Evolutionary conservation across 2,113 vertebrate genomes (phyloP).

Genomic region (Siniperca knerii): DNA sequence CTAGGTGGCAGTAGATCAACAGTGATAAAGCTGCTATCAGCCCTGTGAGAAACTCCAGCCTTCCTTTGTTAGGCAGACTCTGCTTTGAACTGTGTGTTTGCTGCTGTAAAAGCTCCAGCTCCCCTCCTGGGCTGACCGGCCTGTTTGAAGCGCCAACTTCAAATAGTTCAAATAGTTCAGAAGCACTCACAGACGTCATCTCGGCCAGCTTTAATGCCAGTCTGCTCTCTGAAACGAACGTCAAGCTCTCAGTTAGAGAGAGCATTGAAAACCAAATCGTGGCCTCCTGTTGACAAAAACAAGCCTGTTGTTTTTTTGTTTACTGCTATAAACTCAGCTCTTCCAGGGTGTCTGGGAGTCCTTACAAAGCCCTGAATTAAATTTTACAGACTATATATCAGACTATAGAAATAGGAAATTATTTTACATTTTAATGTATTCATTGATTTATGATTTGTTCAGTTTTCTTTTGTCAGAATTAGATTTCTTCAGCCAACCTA

Average conservation of each 20-base stretch:
- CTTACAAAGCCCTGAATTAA: not conserved
- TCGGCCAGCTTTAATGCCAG: not conserved
- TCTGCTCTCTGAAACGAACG: not conserved
- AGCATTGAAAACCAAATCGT: not conserved
- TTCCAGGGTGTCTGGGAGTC: not conserved
- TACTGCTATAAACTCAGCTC: not conserved
- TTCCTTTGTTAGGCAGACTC: slow-evolving; percentile 15
- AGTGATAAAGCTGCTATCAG: not conserved
- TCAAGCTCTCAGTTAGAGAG: slow-evolving; percentile 5
- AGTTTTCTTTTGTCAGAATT: not conserved
- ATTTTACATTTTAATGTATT: not conserved
- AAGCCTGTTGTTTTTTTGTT: slow-evolving; percentile 2
- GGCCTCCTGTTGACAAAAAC: slow-evolving; percentile 2
- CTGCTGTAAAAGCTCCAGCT: slow-evolving; percentile 11
- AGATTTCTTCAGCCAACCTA: not conserved
- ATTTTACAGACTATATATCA: not conserved
- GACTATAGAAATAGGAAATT: not conserved
- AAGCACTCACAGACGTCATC: not conserved
- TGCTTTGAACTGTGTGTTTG: slow-evolving; percentile 34
- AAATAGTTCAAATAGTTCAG: slow-evolving; percentile 14
- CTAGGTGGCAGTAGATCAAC: slow-evolving; percentile 51
- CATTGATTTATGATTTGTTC: not conserved
- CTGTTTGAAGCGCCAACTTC: slow-evolving; percentile 36
- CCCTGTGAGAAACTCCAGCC: not conserved
- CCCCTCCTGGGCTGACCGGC: slow-evolving; percentile 2